Conservation (phyloP, 30 jellyfish, hydroid and myxozoan species). For the Cassiopea xamachana region DNA sequence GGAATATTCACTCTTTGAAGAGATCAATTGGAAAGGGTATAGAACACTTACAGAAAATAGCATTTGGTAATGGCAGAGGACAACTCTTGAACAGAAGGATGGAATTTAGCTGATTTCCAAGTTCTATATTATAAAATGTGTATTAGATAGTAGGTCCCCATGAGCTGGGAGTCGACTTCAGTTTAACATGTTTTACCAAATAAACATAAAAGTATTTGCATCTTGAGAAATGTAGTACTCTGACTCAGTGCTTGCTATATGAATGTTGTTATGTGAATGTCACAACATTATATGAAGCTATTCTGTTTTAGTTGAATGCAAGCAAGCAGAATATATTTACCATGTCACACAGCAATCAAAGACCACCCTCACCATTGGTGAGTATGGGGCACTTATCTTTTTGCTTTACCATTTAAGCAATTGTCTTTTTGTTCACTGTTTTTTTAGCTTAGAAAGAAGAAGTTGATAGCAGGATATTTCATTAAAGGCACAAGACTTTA, state of each 20-base stretch:
- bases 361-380: slow-evolving; percentile 64
- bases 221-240: too few species aligned
- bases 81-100: slow-evolving; percentile 1
- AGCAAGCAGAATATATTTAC: slow-evolving; percentile 31
- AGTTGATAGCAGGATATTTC: too few species aligned
- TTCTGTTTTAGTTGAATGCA: slow-evolving; percentile 22
- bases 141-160: too few species aligned
- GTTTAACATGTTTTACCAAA: too few species aligned
- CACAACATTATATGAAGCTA: background rate
- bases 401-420: background rate
- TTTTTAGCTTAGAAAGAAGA: too few species aligned
- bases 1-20: background rate
- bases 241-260: too few species aligned
- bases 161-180: too few species aligned
- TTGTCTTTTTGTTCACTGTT: background rate
- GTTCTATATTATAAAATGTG: too few species aligned
- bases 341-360: slow-evolving; percentile 57
- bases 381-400: background rate
- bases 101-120: background rate
- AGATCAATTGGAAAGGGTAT: background rate
- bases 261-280: too few species aligned
- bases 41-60: slow-evolving; percentile 10
- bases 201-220: too few species aligned
- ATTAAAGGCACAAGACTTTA: too few species aligned
- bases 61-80: slow-evolving; percentile 24